Conservation (phyloP, 30 jellyfish, hydroid and myxozoan species). For the Mastigias papua region DNA sequence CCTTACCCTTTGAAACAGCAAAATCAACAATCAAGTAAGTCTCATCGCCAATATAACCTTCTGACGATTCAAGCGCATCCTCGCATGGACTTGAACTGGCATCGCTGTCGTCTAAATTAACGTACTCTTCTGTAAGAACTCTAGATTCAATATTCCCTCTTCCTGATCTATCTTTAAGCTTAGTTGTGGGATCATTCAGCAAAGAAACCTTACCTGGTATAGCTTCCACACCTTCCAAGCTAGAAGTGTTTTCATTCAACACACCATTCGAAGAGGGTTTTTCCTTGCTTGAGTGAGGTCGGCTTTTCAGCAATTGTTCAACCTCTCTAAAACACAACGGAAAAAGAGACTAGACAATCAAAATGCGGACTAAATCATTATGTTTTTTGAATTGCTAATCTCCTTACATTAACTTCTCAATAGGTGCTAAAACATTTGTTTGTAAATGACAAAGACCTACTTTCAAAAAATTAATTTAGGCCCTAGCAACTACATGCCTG, state of each 20-base stretch:
- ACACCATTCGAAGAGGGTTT: conserved; percentile 41
- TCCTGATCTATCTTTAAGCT: neutral
- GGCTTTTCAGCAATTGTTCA: conserved; percentile 43
- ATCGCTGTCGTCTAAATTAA: conserved; percentile 14
- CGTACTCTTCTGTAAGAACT: conserved; percentile 1
- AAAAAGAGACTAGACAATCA: conserved; percentile 4
- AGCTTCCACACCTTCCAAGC: neutral
- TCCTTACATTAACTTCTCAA: neutral
- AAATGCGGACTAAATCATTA: neutral
- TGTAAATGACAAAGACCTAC: neutral
- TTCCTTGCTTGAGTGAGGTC: conserved; percentile 40
- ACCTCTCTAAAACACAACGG: conserved; percentile 36
- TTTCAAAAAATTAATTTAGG: neutral
- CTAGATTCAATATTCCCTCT: neutral
- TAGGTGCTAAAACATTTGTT: conserved; percentile 21
- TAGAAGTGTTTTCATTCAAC: neutral
- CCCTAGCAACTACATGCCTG: neutral
- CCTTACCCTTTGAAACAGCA: conserved; percentile 20
- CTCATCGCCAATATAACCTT: conserved; percentile 82
- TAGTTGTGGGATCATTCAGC: neutral
- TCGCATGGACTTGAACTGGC: conserved; percentile 25
- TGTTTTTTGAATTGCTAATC: conserved; percentile 8
- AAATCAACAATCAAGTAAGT: conserved; percentile 88
- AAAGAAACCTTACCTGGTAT: neutral
- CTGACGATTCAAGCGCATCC: conserved; percentile 66